Base-by-base conservation (phyloP, 2,888 invertebrate species). In the Trileptium ribeirensis region DNA sequence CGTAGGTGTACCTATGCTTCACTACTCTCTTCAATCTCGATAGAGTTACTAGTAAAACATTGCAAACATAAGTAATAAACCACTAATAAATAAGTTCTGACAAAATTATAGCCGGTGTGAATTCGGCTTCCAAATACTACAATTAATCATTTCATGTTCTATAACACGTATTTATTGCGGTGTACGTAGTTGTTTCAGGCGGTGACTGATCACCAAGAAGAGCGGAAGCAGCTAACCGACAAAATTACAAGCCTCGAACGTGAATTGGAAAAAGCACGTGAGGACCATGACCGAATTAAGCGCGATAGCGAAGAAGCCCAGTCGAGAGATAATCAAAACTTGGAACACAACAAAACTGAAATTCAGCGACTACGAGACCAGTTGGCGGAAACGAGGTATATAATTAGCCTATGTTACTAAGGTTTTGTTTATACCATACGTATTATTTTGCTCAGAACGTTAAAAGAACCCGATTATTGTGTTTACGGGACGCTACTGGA, bases 181-280 rank as follows among this genome's bases (percentile, higher is more conserved):
- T n/a, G 51, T 51, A 51, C 51, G 8, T 51, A 15, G 51, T 24
- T 51, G 8, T 51, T 24, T 15, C 51, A 75, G 77, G 77, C 77
- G n/a, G 36, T 75, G 33, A 75, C n/a, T 75, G 77, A 75, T 34
- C 77, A 75, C n/a, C 77, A 75, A n/a, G 77, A 75, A 75, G 77
- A 75, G n/a, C 77, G 77, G 3, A 75, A 75, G n/a, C n/a, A 24
- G 38, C 39, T 75, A n/a, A 37, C 77, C n/a, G 77, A 36, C 38
- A 75, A 75, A 38, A 75, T 75, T 36, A 75, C 34, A 29, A 29
- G 37, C 2, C 39, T 75, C 8, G 77, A 75, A 36, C 29, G 77
- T 29, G 77, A 75, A 15, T n/a, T 79, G 70, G 34, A 75, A 29
- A 79, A 38, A 67, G 51, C n/a, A 31, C 8, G 36, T 29, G 79